Percentiles rank a stretch among this genome's conserved stretches.
phyloP scores from a whole-genome alignment of 2,113 vertebrate genomes.

The Cebus imitator region DNA sequence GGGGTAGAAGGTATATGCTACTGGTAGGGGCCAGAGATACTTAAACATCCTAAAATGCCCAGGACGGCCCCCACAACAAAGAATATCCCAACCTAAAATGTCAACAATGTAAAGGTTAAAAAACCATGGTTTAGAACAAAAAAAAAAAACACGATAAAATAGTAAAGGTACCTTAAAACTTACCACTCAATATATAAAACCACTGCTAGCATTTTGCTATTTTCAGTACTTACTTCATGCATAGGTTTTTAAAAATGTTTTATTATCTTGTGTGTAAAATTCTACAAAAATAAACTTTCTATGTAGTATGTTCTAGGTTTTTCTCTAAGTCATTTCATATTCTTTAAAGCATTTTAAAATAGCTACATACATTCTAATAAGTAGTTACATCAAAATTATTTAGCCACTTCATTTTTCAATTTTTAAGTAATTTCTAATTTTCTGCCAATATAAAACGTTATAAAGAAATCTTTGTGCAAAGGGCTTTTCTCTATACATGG shows the following conservation, averaged over 20 bases:
- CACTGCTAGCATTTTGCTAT: background rate
- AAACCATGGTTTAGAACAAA: background rate
- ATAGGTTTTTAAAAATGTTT: background rate
- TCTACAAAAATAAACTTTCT: conserved; percentile 12
- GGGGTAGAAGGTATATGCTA: background rate
- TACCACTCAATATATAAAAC: background rate
- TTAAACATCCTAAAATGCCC: background rate
- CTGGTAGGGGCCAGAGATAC: background rate
- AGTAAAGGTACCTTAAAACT: background rate
- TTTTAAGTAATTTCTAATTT: background rate
- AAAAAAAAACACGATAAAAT: background rate
- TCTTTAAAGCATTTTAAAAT: background rate
- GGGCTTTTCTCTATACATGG: conserved; percentile 5
- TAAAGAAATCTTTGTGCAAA: background rate
- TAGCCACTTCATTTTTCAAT: conserved; percentile 1
- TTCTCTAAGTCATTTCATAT: conserved; percentile 27
- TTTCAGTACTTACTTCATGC: background rate
- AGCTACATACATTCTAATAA: background rate
- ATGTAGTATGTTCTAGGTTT: background rate
- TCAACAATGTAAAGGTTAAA: background rate
- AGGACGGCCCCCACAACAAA: background rate
- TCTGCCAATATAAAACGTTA: conserved; percentile 1
- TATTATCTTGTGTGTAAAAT: background rate
- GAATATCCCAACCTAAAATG: background rate
- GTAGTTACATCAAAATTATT: conserved; percentile 5